These are phyloP conservation scores for Isaurus tuberculatus DNA, from an alignment of 92 coral and sea anemone genomes.

Conservation along the genomic window DNA sequence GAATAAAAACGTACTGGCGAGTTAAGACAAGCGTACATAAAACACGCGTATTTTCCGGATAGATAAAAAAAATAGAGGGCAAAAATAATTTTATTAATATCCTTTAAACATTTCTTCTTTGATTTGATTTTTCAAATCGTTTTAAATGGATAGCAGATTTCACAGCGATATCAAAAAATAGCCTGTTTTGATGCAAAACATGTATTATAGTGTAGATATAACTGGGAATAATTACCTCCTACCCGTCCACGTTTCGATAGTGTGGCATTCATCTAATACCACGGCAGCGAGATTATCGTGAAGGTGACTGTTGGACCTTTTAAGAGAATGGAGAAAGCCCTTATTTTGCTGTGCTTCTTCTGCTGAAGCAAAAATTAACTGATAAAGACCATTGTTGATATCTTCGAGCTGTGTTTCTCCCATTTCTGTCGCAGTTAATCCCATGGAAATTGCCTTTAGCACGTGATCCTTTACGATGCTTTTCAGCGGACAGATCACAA, in stretches of 20 bases:
- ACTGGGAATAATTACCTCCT: constrained; percentile 24
- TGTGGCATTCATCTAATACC: constrained; percentile 39
- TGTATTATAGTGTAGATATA: background rate
- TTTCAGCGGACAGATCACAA: constrained; percentile 39
- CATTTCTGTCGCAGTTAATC: constrained; percentile 10
- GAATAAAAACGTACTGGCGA: background rate
- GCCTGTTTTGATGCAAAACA: background rate
- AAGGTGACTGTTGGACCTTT: constrained; percentile 34
- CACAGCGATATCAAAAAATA: no score
- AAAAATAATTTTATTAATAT: background rate
- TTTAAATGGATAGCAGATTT: no score
- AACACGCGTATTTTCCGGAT: background rate
- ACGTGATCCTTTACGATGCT: constrained; percentile 37
- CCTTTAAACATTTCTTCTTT: background rate
- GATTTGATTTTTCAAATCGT: background rate
- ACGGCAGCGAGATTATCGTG: constrained; percentile 50
- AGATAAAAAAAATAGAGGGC: background rate
- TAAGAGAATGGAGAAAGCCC: constrained; percentile 13
- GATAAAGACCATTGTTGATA: constrained; percentile 38
- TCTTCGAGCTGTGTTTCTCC: constrained; percentile 25
- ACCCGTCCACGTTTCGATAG: constrained; percentile 56
- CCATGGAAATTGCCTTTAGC: constrained; percentile 40
- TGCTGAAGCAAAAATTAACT: constrained; percentile 54
- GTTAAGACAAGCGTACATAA: background rate
- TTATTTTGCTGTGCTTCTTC: constrained; percentile 38